Conservation (phyloP, 2,113 vertebrate species). For the Corythoichthys haematopterus region DNA sequence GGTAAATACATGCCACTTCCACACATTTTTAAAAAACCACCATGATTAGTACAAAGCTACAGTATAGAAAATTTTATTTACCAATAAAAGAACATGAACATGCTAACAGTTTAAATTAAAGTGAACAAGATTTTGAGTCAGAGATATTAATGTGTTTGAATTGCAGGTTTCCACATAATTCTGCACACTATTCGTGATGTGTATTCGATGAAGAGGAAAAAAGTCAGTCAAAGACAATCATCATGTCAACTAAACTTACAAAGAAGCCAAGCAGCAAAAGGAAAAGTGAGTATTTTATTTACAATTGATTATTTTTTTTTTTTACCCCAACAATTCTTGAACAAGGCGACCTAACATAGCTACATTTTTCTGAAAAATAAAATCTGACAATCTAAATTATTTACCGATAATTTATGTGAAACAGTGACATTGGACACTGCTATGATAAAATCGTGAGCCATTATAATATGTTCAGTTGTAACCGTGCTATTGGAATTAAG, state of each 20-base stretch:
- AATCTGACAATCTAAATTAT: neutral
- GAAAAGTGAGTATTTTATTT: constrained; percentile 45
- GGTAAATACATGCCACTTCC: constrained; percentile 27
- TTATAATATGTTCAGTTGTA: neutral
- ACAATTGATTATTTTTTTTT: too few relatives aligned
- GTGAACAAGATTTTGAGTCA: neutral
- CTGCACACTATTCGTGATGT: neutral
- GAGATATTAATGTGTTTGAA: constrained; percentile 16
- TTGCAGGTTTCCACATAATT: constrained; percentile 27
- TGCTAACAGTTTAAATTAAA: neutral
- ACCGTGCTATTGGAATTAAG: neutral
- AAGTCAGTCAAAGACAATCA: constrained; percentile 2
- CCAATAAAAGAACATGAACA: too few relatives aligned
- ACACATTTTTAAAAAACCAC: neutral
- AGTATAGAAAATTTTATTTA: too few relatives aligned
- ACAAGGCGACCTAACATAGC: too few relatives aligned
- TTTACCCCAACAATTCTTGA: too few relatives aligned
- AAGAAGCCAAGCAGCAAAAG: constrained; percentile 55
- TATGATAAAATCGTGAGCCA: neutral
- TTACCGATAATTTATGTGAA: neutral
- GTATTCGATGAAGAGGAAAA: constrained; percentile 6
- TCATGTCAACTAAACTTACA: constrained; percentile 48
- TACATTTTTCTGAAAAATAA: too few relatives aligned
- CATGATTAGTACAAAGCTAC: neutral
- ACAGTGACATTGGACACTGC: neutral